These are phyloP conservation scores for Manacus vitellinus DNA, from an alignment of 2,113 vertebrate species.

Conservation along the genomic window DNA sequence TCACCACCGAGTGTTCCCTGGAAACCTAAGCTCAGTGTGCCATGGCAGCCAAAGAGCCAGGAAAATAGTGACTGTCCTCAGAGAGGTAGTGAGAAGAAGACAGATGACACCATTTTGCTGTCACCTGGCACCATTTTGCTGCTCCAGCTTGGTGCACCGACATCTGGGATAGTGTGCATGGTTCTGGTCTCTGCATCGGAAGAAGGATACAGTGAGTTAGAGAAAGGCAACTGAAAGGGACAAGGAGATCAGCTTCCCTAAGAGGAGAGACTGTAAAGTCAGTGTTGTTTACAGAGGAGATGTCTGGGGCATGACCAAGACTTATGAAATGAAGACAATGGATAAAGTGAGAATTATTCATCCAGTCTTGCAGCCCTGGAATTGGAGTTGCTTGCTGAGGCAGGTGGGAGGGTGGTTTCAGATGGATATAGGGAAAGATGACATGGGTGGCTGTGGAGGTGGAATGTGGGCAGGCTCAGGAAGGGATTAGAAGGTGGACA, in stretches of 20 bases:
- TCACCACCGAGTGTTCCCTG: neutral
- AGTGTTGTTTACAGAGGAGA: neutral
- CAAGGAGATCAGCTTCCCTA: neutral
- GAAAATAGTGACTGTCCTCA: neutral
- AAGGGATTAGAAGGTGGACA: neutral
- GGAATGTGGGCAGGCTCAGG: neutral
- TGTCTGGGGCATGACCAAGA: neutral
- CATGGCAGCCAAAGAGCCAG: neutral
- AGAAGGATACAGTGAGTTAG: neutral
- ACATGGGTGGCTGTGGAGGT: no score
- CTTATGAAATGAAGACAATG: neutral
- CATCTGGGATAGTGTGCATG: neutral
- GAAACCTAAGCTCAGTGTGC: neutral
- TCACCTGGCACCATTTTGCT: neutral
- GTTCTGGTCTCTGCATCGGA: neutral
- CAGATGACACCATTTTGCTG: neutral
- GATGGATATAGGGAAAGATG: neutral
- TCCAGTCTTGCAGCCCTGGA: neutral
- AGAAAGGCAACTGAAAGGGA: neutral
- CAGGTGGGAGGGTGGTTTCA: neutral
- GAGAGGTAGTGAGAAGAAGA: neutral
- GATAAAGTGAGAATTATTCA: neutral
- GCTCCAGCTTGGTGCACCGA: neutral
- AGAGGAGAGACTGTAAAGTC: neutral
- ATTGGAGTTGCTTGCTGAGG: neutral